Percentiles rank a stretch among this genome's conserved stretches.
Evolutionary conservation across 2,888 invertebrate genomes (phyloP).

Genomic region (Cantharis flavilabris): DNA sequence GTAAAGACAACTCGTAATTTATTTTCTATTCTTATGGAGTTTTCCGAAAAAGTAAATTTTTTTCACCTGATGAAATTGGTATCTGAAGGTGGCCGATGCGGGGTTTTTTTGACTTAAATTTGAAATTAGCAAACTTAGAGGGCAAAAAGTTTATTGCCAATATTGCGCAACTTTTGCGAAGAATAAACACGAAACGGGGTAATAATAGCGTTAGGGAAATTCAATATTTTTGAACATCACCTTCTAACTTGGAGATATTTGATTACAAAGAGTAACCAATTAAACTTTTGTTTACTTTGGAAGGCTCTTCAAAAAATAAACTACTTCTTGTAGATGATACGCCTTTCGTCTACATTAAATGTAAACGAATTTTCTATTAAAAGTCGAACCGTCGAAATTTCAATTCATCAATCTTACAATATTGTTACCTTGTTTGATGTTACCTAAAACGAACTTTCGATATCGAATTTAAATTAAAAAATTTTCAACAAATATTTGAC

Average conservation of each 20-base stretch:
- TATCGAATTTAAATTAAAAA: slow-evolving; percentile 28
- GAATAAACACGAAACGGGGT: background rate
- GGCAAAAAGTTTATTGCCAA: background rate
- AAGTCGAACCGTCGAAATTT: slow-evolving; percentile 15
- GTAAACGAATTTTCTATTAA: slow-evolving; percentile 25
- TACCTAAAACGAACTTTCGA: slow-evolving; percentile 13
- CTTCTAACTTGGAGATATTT: slow-evolving; percentile 13
- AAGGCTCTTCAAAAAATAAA: slow-evolving; percentile 23
- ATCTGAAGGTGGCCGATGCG: too few relatives aligned
- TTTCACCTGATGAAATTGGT: too few relatives aligned
- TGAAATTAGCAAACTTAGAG: background rate
- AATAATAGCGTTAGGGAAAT: background rate
- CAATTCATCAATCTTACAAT: slow-evolving; percentile 14
- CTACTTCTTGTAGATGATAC: slow-evolving; percentile 17
- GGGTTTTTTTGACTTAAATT: too few relatives aligned
- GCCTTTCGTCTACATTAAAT: slow-evolving; percentile 12
- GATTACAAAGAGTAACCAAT: slow-evolving; percentile 28
- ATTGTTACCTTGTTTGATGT: slow-evolving; percentile 20
- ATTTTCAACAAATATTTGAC: slow-evolving; percentile 22
- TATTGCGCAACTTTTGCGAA: background rate
- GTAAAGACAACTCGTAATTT: too few relatives aligned
- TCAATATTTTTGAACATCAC: background rate
- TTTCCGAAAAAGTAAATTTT: too few relatives aligned
- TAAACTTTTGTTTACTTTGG: slow-evolving; percentile 28
- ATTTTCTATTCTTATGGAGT: too few relatives aligned